These are phyloP conservation scores for Rhagophthalmus giganteus DNA, from an alignment of 2,888 invertebrate species.

Conservation along the genomic window DNA sequence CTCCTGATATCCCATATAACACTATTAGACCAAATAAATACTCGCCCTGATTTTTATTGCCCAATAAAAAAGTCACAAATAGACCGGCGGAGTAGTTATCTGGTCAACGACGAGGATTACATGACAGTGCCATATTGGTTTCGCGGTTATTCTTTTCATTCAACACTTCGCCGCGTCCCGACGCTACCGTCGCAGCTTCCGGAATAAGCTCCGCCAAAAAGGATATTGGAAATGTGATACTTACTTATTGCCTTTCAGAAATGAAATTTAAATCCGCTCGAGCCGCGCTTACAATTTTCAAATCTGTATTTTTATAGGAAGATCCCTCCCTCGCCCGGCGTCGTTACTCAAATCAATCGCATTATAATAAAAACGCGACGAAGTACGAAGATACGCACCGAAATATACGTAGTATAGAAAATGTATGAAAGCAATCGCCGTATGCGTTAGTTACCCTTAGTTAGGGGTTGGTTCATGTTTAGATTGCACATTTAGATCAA, in stretches of 20 bases:
- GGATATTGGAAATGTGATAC: slow-evolving; percentile 53
- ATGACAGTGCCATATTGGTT: slow-evolving; percentile 49
- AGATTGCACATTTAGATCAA: slow-evolving; percentile 56
- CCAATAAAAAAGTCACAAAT: slow-evolving; percentile 38
- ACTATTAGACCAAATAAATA: slow-evolving; percentile 32
- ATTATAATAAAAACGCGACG: slow-evolving; percentile 1
- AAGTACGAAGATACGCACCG: not conserved
- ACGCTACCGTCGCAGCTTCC: slow-evolving; percentile 37
- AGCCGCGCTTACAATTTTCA: too few relatives aligned
- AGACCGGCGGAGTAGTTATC: slow-evolving; percentile 31
- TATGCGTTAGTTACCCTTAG: slow-evolving; percentile 50
- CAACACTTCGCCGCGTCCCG: slow-evolving; percentile 34
- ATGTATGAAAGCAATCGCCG: slow-evolving; percentile 53
- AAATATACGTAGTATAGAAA: slow-evolving; percentile 14
- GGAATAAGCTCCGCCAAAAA: slow-evolving; percentile 39
- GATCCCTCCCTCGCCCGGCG: too few relatives aligned
- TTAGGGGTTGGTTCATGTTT: slow-evolving; percentile 52
- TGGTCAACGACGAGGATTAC: slow-evolving; percentile 42
- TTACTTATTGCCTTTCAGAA: slow-evolving; percentile 39
- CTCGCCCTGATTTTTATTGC: slow-evolving; percentile 33
- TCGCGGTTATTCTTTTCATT: slow-evolving; percentile 37
- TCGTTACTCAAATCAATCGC: too few relatives aligned
- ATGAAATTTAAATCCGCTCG: too few relatives aligned
- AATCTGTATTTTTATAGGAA: not conserved
- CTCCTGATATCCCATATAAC: slow-evolving; percentile 12